Conservation (phyloP, 2,797 vertebrate species). For the Avahi laniger region DNA sequence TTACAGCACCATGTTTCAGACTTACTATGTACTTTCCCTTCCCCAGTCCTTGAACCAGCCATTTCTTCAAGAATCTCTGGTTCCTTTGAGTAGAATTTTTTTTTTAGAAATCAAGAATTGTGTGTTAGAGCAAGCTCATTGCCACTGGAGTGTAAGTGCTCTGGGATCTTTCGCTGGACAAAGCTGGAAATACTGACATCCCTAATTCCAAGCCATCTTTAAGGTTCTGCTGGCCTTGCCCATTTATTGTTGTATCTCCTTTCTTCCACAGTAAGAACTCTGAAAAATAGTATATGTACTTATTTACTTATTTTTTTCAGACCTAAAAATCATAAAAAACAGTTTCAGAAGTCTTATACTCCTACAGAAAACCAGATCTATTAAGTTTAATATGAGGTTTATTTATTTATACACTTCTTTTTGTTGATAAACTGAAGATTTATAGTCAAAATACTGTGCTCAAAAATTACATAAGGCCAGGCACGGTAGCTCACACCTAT, state of each 20-base stretch:
- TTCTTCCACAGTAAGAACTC: background rate
- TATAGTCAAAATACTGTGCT: background rate
- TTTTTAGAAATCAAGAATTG: background rate
- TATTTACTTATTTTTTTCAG: background rate
- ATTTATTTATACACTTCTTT: background rate
- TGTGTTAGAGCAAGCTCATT: background rate
- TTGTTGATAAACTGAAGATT: background rate
- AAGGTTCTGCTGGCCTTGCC: background rate
- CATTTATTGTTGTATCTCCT: background rate
- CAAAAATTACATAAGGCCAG: background rate
- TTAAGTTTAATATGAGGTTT: background rate
- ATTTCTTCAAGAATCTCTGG: background rate
- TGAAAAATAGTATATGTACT: background rate
- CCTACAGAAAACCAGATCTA: background rate
- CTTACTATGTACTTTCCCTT: background rate
- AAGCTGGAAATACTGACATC: background rate
- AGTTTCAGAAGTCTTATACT: background rate
- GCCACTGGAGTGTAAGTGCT: background rate
- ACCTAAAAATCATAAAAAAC: background rate
- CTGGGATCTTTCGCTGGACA: background rate
- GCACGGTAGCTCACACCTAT: too few relatives aligned
- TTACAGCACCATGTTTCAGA: background rate
- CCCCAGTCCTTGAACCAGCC: background rate
- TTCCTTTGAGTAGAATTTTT: conserved; percentile 1
- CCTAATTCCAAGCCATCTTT: background rate